These are phyloP conservation scores for Lacanobia oleracea DNA, from an alignment of 2,888 invertebrate genomes.

Conservation along the genomic window DNA sequence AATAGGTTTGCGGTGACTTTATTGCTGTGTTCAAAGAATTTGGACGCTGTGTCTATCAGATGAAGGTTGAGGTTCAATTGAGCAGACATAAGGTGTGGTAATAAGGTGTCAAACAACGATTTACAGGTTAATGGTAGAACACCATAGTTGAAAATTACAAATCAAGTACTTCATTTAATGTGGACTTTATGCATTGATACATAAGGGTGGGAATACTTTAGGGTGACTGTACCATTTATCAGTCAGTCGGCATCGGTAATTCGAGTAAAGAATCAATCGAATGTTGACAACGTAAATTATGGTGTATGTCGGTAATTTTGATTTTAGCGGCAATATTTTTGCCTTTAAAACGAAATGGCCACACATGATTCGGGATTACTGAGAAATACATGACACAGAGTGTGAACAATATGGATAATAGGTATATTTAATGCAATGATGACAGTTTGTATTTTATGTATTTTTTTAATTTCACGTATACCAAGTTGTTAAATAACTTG, in stretches of 20 bases:
- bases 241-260: slow-evolving; percentile 65
- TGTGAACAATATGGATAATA: slow-evolving; percentile 35
- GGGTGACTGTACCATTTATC: slow-evolving; percentile 36
- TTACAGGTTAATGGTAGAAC: slow-evolving; percentile 80
- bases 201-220: slow-evolving; percentile 57
- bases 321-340: slow-evolving; percentile 67
- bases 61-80: slow-evolving; percentile 56
- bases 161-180: slow-evolving; percentile 32
- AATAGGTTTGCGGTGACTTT: neutral
- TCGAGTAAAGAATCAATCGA: slow-evolving; percentile 73
- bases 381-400: slow-evolving; percentile 58
- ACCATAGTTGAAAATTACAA: slow-evolving; percentile 76
- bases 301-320: slow-evolving; percentile 63
- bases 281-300: slow-evolving; percentile 79
- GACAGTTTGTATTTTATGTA: neutral
- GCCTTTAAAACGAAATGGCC: slow-evolving; percentile 65
- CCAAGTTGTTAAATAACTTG: too few relatives aligned
- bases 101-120: slow-evolving; percentile 84
- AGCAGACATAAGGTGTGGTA: slow-evolving; percentile 41
- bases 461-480: neutral
- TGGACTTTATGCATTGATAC: slow-evolving; percentile 49
- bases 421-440: slow-evolving; percentile 8
- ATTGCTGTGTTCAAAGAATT: slow-evolving; percentile 1
- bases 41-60: rapidly evolving
- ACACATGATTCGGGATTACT: slow-evolving; percentile 65